A percentile compares a stretch with the other conserved stretches of the same genome.
phyloP scores from a whole-genome alignment of 2,888 invertebrate species.

The Harmothoe impar region DNA sequence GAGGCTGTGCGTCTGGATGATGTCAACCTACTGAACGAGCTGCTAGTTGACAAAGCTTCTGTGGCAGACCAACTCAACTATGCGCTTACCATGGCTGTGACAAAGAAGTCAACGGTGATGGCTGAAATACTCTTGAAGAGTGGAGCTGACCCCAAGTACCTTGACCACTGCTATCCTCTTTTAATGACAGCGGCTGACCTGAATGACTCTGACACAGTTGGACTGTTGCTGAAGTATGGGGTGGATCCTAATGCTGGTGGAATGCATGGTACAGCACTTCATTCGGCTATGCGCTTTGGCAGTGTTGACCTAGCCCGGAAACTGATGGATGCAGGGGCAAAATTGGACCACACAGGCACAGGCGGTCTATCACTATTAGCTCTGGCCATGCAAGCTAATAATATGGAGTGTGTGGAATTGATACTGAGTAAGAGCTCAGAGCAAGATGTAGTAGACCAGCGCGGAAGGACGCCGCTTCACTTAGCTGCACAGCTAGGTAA shows the following conservation, averaged over 20 bases:
- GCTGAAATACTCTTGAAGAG: constrained; percentile 37
- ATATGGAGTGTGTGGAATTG: constrained; percentile 52
- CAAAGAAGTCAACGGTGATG: constrained; percentile 40
- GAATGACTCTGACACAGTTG: constrained; percentile 36
- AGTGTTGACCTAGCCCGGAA: constrained; percentile 5
- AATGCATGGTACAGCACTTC: constrained; percentile 54
- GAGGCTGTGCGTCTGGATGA: constrained; percentile 39
- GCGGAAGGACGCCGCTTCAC: constrained; percentile 27
- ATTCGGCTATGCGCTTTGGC: constrained; percentile 50
- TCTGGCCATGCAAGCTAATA: constrained; percentile 28
- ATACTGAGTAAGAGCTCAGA: constrained; percentile 12
- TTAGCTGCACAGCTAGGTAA: constrained; percentile 48
- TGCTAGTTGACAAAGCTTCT: background rate
- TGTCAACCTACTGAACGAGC: constrained; percentile 25
- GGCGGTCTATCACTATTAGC: background rate
- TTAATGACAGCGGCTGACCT: constrained; percentile 37
- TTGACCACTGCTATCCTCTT: constrained; percentile 49
- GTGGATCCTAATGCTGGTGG: constrained; percentile 33
- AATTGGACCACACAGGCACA: background rate
- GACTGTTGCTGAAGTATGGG: constrained; percentile 34
- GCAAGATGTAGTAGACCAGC: background rate
- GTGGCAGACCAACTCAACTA: constrained; percentile 54
- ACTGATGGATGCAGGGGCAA: constrained; percentile 35
- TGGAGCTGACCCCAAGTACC: constrained; percentile 54
- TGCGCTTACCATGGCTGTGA: constrained; percentile 49